Evolutionary conservation across 2,113 vertebrate genomes (phyloP), one percentile per base, ranked within the genome.

Genomic region (Lichenostomus cassidix): DNA sequence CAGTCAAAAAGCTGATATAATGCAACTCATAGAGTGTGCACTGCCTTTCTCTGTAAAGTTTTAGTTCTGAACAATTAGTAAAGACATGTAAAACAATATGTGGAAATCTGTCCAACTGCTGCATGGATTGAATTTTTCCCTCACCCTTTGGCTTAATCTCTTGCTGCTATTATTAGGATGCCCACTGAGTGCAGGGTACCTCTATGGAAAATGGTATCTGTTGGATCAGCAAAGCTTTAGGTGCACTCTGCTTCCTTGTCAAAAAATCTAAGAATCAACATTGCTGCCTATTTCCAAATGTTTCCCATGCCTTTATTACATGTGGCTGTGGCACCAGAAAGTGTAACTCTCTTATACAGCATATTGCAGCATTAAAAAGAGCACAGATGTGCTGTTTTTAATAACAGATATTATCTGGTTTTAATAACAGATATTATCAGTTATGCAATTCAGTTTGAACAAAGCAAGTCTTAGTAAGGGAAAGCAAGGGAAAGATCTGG

Each of bases 241-340:
- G 69, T 82, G 52, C 2, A 10, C 41, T 89, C 25, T 65, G 19
- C 44, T 89, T 84, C 71, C 27, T 74, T 31, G n/a, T 46, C 56
- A 74, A 89, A 87, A 90, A 82, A 13, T 3, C 22, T 55, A 84
- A 55, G 63, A 73, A 83, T 80, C 69, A 94, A 89, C 87, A 70
- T 15, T 35, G 23, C 44, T 93, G 50, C 46, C 37, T 82, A 37
- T 76, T 95, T 82, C 77, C 3, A 11, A 76, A 89, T 73, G 67
- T 82, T 62, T 96, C 60, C 46, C 44, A 80, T 69, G 37, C 46
- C 42, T 83, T 87, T 93, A 70, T 93, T 92, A 91, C 89, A 78
- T 50, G 74, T 85, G 39, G 10, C 42, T 87, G 76, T 42, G n/a
- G 73, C 62, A 89, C 69, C 53, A 95, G 73, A 95, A 90, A 58